Base-by-base conservation (phyloP, 2,888 invertebrate genomes). In the Cenopis cana region DNA sequence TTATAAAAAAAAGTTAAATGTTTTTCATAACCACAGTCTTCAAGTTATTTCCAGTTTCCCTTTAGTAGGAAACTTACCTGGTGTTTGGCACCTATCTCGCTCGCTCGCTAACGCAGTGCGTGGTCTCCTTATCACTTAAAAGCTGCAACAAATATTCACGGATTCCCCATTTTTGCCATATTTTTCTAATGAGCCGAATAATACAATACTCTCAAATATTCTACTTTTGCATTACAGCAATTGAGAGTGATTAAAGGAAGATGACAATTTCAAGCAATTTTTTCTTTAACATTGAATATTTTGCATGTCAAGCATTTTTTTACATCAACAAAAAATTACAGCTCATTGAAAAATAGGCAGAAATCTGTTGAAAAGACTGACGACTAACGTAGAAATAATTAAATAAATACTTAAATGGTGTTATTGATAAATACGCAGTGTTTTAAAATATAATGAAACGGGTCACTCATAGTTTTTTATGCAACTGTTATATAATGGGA, bases 101-200 rank as follows among this genome's bases (percentile, higher is more conserved):
- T 81, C 81, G 80, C 79, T 76, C 78, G 83, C 81, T 86, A 88
- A 83, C 84, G 87, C 64, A 76, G 80, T 80, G 81, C 84, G 82
- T 83, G 85, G 84, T 86, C 90, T 85, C 88, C 91, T 86, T 89
- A 88, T 87, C 87, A 85, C 85, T 86, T 90, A 93, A 84, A 89
- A 90, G 89, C 93, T 93, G 93, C 85, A 93, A 93, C 91, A 93
- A 93, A 93, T 93, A 93, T 93, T 92, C 93, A 89, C 79, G 91
- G 84, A 87, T 92, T 91, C 93, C 93, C 93, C 93, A 82, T 85
- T 81, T 79, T 82, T 85, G 86, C 85, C 86, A 82, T 78, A 85
- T 78, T 85, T 83, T 88, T 87, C 90, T 86, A 79, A 60, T 46
- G 59, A 65, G 54, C 69, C 41, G 20, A 12, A 3, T 36, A 2